phyloP scores from a whole-genome alignment of 2,888 invertebrate species.

The Argyresthia goedartella region DNA sequence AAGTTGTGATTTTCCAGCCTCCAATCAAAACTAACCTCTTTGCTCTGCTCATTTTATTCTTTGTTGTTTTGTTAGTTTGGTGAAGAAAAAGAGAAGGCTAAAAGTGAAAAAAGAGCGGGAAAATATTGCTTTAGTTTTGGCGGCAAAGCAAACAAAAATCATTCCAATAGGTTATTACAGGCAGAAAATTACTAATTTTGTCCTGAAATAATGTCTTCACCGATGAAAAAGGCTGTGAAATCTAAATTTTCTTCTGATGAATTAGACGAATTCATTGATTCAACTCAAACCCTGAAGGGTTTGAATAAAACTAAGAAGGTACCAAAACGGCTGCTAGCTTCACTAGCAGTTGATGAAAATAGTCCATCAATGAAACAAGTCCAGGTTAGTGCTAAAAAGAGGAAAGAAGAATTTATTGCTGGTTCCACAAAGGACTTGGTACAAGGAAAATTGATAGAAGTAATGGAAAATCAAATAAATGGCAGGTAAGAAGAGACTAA shows the following conservation, averaged over 20 bases:
- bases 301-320: slow-evolving; percentile 32
- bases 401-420: slow-evolving; percentile 26
- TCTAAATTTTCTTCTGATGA: slow-evolving; percentile 37
- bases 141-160: not conserved
- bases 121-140: slow-evolving; percentile 1
- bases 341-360: slow-evolving; percentile 24
- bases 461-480: slow-evolving; percentile 36
- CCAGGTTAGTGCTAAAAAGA: slow-evolving; percentile 32
- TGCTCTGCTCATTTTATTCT: not conserved
- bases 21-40: not conserved
- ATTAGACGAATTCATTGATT: slow-evolving; percentile 33
- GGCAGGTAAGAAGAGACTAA: slow-evolving; percentile 28
- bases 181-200: slow-evolving; percentile 2
- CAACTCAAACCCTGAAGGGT: slow-evolving; percentile 33
- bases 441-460: slow-evolving; percentile 40
- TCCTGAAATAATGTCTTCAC: slow-evolving; percentile 24
- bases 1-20: slow-evolving; percentile 17
- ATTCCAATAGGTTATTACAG: not conserved
- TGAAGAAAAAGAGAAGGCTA: not conserved
- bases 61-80: not conserved
- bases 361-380: slow-evolving; percentile 29
- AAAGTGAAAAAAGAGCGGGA: slow-evolving; percentile 1
- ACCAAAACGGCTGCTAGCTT: slow-evolving; percentile 25
- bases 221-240: slow-evolving; percentile 28
- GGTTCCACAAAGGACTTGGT: slow-evolving; percentile 26